Evolutionary conservation across 2,888 invertebrate species (phyloP).

Genomic region (Nemurella pictetii): DNA sequence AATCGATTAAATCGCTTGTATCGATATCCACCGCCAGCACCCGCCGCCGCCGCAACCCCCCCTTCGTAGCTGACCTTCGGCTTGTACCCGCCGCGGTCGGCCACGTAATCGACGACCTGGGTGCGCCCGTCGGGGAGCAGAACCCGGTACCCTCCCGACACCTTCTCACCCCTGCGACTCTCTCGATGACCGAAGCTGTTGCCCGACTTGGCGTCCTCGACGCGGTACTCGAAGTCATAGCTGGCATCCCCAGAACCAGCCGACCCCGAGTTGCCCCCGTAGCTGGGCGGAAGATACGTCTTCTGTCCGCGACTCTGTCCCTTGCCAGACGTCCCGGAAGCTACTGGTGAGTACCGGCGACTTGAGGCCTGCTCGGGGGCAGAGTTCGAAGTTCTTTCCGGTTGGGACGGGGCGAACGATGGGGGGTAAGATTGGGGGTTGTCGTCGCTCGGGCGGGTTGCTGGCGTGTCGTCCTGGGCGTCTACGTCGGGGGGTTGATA

Average conservation of each 20-base stretch:
- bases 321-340: not conserved
- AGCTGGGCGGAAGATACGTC: slow-evolving; percentile 7
- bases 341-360: not conserved
- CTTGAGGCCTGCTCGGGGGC: not conserved
- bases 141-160: slow-evolving; percentile 84
- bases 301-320: not conserved
- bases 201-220: slow-evolving; percentile 76
- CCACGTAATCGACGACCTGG: slow-evolving; percentile 84
- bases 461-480: not conserved
- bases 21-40: not conserved
- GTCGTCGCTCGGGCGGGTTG: not conserved
- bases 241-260: slow-evolving; percentile 58
- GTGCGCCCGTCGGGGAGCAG: slow-evolving; percentile 84
- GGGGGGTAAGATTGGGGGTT: not conserved
- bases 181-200: slow-evolving; percentile 83
- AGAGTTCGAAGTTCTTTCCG: not conserved
- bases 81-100: slow-evolving; percentile 78
- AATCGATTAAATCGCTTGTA: not conserved
- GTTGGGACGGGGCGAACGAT: not conserved
- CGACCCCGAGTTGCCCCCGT: not conserved
- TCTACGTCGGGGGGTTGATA: not conserved
- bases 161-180: slow-evolving; percentile 78
- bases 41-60: slow-evolving; percentile 53
- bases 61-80: slow-evolving; percentile 83
- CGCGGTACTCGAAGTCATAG: slow-evolving; percentile 85